Percentiles rank a stretch among this genome's conserved stretches.
Evolutionary conservation across 2,888 invertebrate species (phyloP).

Genomic region (Acleris holmiana): DNA sequence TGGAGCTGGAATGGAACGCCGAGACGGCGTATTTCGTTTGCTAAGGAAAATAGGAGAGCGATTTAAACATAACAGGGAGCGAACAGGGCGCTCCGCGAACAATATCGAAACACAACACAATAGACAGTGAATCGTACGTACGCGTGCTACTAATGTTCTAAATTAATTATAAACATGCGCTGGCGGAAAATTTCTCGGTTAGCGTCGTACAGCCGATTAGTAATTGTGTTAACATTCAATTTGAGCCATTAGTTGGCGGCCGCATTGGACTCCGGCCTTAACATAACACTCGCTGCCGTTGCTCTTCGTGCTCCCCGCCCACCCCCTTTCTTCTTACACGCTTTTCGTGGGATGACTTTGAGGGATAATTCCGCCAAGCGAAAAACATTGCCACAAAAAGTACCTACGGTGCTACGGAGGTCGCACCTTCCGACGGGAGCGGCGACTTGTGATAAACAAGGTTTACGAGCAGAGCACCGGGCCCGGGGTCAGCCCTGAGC

Average conservation of each 20-base stretch:
- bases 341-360: background rate
- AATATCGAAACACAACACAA: conserved; percentile 58
- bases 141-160: conserved; percentile 56
- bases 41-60: conserved; percentile 53
- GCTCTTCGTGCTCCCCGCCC: no score
- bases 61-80: conserved; percentile 58
- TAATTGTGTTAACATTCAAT: conserved; percentile 62
- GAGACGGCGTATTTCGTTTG: conserved; percentile 42
- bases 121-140: conserved; percentile 52
- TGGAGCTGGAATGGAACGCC: conserved; percentile 37
- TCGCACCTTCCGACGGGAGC: no score
- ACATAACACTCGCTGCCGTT: background rate
- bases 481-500: no score
- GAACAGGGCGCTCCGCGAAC: conserved; percentile 44
- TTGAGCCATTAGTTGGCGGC: conserved; percentile 50
- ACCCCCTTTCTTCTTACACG: background rate
- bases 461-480: no score
- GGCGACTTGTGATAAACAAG: no score
- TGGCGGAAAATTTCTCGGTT: conserved; percentile 54
- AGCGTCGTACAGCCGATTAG: conserved; percentile 49
- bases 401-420: no score
- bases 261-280: conserved; percentile 23
- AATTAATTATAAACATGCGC: conserved; percentile 67
- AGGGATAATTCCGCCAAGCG: background rate
- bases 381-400: no score